These are phyloP conservation scores for Equus przewalskii DNA, from an alignment of 2,113 vertebrate species.

Conservation along the genomic window DNA sequence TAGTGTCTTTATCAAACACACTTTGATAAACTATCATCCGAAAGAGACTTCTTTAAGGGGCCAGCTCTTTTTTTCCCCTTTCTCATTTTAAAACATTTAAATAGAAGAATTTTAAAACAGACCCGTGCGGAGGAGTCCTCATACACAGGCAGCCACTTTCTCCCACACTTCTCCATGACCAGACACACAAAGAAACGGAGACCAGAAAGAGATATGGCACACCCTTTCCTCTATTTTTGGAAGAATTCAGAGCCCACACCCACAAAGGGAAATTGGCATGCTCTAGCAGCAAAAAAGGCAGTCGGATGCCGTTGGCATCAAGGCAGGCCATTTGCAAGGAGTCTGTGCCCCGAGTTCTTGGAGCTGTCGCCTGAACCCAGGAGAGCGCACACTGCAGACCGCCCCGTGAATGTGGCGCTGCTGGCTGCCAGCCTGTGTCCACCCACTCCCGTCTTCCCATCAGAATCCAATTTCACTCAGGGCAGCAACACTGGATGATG, in stretches of 20 bases:
- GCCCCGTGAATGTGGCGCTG: not conserved
- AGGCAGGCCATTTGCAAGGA: not conserved
- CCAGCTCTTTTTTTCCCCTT: not conserved
- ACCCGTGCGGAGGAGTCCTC: not conserved
- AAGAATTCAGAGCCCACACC: not conserved
- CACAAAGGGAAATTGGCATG: not conserved
- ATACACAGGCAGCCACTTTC: not conserved
- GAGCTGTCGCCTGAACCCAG: not conserved
- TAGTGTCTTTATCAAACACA: constrained; percentile 34
- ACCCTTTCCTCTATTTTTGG: not conserved
- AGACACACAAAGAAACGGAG: constrained; percentile 17
- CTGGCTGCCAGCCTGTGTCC: not conserved
- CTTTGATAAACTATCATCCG: not conserved
- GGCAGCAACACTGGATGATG: not conserved
- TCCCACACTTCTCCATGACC: constrained; percentile 53
- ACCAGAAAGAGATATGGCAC: not conserved
- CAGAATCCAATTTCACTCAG: not conserved
- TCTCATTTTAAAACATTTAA: constrained; percentile 16
- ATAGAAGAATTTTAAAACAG: not conserved
- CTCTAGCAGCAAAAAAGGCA: not conserved
- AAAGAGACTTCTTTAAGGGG: constrained; percentile 37
- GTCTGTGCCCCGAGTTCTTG: not conserved
- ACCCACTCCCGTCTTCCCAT: not conserved
- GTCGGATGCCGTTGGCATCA: not conserved
- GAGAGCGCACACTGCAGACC: not conserved